Base-by-base conservation (phyloP, 2,888 invertebrate species). In the Synergus umbraculus region DNA sequence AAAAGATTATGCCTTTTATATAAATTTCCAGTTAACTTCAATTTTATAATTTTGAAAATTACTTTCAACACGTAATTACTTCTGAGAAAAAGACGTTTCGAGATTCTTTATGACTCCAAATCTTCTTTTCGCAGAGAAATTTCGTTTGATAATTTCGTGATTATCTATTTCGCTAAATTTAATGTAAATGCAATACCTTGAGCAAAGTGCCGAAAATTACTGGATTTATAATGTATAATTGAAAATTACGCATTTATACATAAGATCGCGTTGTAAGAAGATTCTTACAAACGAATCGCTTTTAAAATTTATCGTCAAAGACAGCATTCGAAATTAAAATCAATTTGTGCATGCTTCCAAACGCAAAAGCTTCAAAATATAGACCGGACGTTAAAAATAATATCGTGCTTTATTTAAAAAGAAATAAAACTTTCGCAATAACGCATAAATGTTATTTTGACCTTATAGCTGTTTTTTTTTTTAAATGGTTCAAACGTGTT, bases 71-170 rank as follows among this genome's bases (percentile, higher is more conserved):
- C 63, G 29, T 63, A 63, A 37, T 58, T 73, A 10, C 49, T 29
- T 29, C 10, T 13, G 22, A 76, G 29, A 18, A 41, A 29, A 58
- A 43, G 0, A 15, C 7, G 10, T 37, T 44, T 41, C 18, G n/a
- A 60, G 60, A 76, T 63, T 76, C 63, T 76, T 44, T 46, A 63
- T 64, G 18, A 76, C n/a, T 46, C 44, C 64, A 43, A 43, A 76
- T 76, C 13, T 4, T 46, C 13, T 67, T n/a, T 18, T 7, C n/a
- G 15, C n/a, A 64, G n/a, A 76, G 18, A 37, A 22, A 60, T 15
- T 76, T 76, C 43, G 43, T 37, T 76, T 22, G 60, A 41, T 76
- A 76, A 76, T 60, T 63, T 12, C 8, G 0, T 41, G 22, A 63
- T 76, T 60, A 60, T 43, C 43, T 13, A n/a, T 5, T 12, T 29